These are phyloP conservation scores for Isurus oxyrinchus DNA, from an alignment of 2,113 vertebrate species.

Conservation along the genomic window DNA sequence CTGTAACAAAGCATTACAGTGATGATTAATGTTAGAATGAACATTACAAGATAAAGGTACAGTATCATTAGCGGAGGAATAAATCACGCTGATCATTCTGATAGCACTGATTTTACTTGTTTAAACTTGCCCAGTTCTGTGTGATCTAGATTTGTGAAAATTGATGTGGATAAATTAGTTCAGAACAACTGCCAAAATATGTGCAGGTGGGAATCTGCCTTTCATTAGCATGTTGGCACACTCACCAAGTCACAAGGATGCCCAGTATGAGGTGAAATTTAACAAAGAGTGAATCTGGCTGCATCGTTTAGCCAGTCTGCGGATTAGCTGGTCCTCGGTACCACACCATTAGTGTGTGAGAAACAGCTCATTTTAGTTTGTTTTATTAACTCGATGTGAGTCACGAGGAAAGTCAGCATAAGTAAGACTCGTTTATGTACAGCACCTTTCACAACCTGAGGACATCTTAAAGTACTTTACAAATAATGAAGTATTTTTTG, in stretches of 20 bases:
- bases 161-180: not conserved
- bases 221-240: not conserved
- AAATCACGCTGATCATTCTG: not conserved
- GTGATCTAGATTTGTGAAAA: not conserved
- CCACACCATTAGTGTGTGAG: not conserved
- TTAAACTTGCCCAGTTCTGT: not conserved
- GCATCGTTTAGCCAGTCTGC: not conserved
- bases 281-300: not conserved
- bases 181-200: not conserved
- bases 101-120: not conserved
- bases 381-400: not conserved
- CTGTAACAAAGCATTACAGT: not conserved
- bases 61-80: constrained; percentile 1
- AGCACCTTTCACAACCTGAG: not conserved
- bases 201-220: not conserved
- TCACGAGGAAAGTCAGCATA: not conserved
- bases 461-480: not conserved
- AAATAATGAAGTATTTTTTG: not conserved
- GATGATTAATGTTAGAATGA: not conserved
- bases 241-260: not conserved
- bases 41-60: not conserved
- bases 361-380: not conserved
- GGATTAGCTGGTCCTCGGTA: not conserved
- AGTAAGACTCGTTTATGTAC: not conserved
- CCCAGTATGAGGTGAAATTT: not conserved